Conservation (phyloP, 1,140 invertebrate species). For the Papilio xuthus region DNA sequence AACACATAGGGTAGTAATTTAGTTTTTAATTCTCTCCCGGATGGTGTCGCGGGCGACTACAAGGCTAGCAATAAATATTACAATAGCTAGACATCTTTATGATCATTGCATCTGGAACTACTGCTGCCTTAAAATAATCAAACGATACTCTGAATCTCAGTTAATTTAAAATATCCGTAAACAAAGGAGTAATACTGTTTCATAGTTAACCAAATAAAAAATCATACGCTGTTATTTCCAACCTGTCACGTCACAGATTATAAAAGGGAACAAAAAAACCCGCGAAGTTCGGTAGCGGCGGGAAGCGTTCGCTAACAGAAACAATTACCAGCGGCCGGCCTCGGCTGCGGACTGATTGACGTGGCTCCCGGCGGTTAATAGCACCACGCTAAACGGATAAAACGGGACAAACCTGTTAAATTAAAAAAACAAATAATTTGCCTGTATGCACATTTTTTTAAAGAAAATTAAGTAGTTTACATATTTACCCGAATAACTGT, state of each 20-base stretch:
- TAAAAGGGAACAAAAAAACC: slow-evolving; percentile 32
- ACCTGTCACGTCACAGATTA: slow-evolving; percentile 32
- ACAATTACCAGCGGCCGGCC: slow-evolving; percentile 43
- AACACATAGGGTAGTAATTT: no score
- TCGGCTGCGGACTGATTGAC: slow-evolving; percentile 42
- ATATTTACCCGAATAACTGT: no score
- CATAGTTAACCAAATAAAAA: neutral
- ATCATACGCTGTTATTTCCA: neutral
- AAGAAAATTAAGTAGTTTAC: neutral
- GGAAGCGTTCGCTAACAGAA: slow-evolving; percentile 43
- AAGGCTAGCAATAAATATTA: no score
- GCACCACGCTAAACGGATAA: neutral
- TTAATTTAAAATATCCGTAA: neutral
- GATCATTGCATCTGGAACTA: neutral
- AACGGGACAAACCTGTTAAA: neutral
- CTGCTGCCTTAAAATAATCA: neutral
- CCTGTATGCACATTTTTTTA: neutral
- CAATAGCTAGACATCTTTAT: no score
- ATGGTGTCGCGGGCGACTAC: no score
- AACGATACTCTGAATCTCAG: neutral
- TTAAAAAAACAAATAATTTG: neutral
- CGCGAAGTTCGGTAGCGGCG: slow-evolving; percentile 33
- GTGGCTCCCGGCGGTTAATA: slow-evolving; percentile 41
- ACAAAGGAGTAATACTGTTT: neutral
- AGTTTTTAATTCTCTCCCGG: no score